phyloP scores from a whole-genome alignment of 2,113 vertebrate species.

The Lampris incognitus region DNA sequence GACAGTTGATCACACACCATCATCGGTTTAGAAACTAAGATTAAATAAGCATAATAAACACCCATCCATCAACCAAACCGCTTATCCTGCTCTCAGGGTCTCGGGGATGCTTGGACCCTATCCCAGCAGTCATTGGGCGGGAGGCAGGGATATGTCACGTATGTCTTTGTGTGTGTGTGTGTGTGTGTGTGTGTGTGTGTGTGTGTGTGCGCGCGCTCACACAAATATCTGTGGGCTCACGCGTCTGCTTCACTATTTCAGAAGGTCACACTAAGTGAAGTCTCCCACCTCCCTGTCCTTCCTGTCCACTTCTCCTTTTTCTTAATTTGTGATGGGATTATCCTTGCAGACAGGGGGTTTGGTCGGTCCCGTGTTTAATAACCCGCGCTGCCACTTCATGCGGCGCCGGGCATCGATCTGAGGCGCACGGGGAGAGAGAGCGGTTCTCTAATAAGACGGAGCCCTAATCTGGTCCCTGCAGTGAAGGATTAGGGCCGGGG shows the following conservation, averaged over 20 bases:
- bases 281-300: conserved; percentile 23
- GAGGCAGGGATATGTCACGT: neutral
- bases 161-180: neutral
- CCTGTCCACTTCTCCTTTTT: conserved; percentile 58
- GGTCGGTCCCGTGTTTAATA: conserved; percentile 81
- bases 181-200: neutral
- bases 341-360: conserved; percentile 63
- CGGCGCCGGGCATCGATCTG: conserved; percentile 77
- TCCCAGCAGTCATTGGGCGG: no score
- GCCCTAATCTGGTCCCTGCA: conserved; percentile 75
- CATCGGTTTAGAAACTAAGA: no score
- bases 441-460: conserved; percentile 71
- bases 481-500: conserved; percentile 74
- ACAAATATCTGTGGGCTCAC: neutral
- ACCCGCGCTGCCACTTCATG: conserved; percentile 73
- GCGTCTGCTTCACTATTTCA: conserved; percentile 30
- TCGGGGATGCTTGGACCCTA: no score
- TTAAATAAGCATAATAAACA: no score
- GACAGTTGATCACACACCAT: no score
- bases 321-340: conserved; percentile 82
- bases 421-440: conserved; percentile 25
- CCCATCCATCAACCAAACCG: no score
- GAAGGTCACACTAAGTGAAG: conserved; percentile 64
- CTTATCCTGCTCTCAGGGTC: no score
- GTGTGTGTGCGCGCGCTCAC: neutral